Base-by-base conservation (phyloP, 2,113 vertebrate species). In the Bos indicus region DNA sequence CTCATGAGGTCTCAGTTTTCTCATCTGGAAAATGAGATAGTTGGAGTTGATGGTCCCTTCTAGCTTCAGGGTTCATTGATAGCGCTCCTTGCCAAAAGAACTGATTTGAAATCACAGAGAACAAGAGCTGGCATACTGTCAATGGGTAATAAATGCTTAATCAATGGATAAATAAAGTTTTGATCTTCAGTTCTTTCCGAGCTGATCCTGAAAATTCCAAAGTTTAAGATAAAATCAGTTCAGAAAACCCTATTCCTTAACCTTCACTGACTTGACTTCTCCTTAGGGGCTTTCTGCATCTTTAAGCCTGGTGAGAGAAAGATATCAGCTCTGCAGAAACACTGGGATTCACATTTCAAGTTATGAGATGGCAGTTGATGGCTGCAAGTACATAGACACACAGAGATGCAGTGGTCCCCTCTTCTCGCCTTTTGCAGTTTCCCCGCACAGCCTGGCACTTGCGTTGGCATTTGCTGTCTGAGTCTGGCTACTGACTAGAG, bases 101-200 rank as follows among this genome's bases (percentile, higher is more conserved):
- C 46, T 33, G 43, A n/a, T 62, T n/a, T 54, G 91, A 91, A 54
- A 46, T 67, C 67, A 81, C 81, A 19, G 26, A 94, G 62, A 67
- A 57, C 30, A 28, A 40, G 60, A n/a, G 83, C 26, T 64, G 80
- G 78, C 78, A 25, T n/a, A 25, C 46, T 80, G 67, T 80, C 23
- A 13, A 4, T 23, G 54, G 33, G 77, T 21, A 52, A 81, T 59
- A 77, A 86, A 78, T 46, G 25, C n/a, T 60, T 46, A 30, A 92
- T 83, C 13, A 2, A 30, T 26, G 33, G 83, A 60, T 25, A 51
- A 80, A 77, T 40, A 5, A 91, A 91, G 52, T 77, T 48, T 67
- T 21, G 77, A 23, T 89, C 83, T 91, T 95, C 82, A 54, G 57
- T 94, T 95, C 77, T 89, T 93, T 90, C 91, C 9, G 25, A 64